Base-by-base conservation (phyloP, 2,113 vertebrate genomes). In the Raja brachyura region DNA sequence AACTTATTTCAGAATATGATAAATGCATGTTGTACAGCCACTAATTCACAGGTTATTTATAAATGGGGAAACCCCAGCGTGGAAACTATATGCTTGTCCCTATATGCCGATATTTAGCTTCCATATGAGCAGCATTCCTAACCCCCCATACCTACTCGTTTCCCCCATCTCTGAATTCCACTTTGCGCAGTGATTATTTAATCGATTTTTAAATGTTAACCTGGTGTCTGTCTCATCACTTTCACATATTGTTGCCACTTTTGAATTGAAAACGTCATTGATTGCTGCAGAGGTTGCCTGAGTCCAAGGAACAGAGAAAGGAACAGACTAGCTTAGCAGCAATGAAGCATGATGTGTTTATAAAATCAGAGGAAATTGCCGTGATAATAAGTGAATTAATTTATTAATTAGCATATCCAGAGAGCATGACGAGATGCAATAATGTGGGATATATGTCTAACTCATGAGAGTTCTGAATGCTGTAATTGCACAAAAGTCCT, bases 371-470 rank as follows among this genome's bases (percentile, higher is more conserved):
- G 68, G 39, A 73, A 70, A 39, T 73, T 92, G 18, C 39, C 20
- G n/a, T 25, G 48, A 73, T 92, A 9, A 25, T 54, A n/a, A 61
- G 11, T 92, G 31, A 54, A 70, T 92, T 92, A 33, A 92, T 92
- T 92, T 92, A 92, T 92, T 85, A 85, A 56, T 85, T 88, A 66
- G 31, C 31, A 28, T 88, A 31, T 31, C 56, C 61, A n/a, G 59
- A 31, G n/a, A 14, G 11, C 83, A 18, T 86, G 83, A 39, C 54
- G 88, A 73, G 88, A 48, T 48, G 39, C 31, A 9, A 92, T 73
- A 20, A 70, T 54, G 66, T 73, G 66, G 66, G 68, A 28, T 73
- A 33, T 54, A 73, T 73, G 68, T 31, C 13, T 39, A 20, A 48
- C 48, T 92, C 7, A 18, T 25, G 22, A 28, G 39, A 73, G 20